Percentiles rank a stretch among this genome's conserved stretches.
Evolutionary conservation across 92 coral and sea anemone species (phyloP).

Genomic region (Nematostella vectensis): DNA sequence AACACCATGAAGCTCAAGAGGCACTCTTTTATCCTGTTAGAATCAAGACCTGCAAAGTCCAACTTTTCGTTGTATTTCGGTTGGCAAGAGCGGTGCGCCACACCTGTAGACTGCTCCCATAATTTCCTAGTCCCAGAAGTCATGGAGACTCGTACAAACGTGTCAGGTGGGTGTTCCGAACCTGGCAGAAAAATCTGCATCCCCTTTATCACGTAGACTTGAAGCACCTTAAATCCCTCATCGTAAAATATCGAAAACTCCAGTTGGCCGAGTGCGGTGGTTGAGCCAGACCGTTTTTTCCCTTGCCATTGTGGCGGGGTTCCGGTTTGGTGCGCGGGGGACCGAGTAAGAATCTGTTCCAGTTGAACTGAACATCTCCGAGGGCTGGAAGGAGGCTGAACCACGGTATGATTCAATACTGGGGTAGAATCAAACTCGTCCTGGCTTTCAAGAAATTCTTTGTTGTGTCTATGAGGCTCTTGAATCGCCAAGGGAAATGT

Average conservation of each 20-base stretch:
- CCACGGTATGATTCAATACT: neutral
- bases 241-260: constrained; percentile 71
- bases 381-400: neutral
- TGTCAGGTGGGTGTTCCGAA: constrained; percentile 14
- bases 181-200: constrained; percentile 28
- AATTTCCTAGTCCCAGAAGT: constrained; percentile 26
- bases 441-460: neutral
- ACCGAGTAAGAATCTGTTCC: constrained; percentile 1
- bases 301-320: neutral
- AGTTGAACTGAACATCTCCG: constrained; percentile 12
- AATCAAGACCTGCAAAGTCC: constrained; percentile 39
- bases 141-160: constrained; percentile 31
- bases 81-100: constrained; percentile 32
- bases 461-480: constrained; percentile 10
- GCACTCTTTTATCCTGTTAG: constrained; percentile 48
- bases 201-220: constrained; percentile 50
- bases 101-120: constrained; percentile 58
- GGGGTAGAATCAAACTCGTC: neutral
- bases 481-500: constrained; percentile 22
- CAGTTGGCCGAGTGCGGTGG: constrained; percentile 41
- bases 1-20: constrained; percentile 50
- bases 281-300: neutral
- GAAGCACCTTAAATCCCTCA: constrained; percentile 47
- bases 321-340: neutral
- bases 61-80: constrained; percentile 77